These are phyloP conservation scores for Dendrocincla tyrannina DNA, from an alignment of 2,797 vertebrate genomes.

Conservation along the genomic window DNA sequence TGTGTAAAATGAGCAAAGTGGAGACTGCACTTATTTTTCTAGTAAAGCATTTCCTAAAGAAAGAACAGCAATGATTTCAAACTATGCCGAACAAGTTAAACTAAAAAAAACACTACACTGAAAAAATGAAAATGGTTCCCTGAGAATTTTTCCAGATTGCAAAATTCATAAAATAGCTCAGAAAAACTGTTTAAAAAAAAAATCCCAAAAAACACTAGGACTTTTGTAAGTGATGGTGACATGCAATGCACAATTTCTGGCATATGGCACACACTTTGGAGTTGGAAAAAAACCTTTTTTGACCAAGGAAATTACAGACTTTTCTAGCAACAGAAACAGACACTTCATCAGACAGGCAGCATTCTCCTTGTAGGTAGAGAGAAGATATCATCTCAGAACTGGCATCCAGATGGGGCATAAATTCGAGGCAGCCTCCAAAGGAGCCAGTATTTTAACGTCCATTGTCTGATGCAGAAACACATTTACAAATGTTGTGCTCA, in stretches of 20 bases:
- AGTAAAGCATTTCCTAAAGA: neutral
- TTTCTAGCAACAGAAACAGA: neutral
- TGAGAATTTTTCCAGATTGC: neutral
- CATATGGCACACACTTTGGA: neutral
- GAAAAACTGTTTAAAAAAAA: neutral
- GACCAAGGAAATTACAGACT: neutral
- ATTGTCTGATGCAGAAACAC: neutral
- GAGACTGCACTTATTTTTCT: neutral
- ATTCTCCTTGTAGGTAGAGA: neutral
- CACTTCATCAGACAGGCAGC: neutral
- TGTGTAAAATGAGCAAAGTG: neutral
- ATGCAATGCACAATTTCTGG: neutral
- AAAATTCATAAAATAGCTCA: neutral
- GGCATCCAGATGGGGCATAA: neutral
- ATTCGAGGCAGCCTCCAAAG: neutral
- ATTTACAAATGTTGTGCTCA: neutral
- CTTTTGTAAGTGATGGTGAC: neutral
- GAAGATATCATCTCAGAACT: neutral
- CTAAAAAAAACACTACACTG: too few relatives aligned
- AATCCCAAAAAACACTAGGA: neutral
- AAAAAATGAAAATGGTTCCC: neutral
- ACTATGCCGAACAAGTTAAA: neutral
- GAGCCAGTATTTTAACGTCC: neutral
- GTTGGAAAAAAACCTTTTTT: neutral
- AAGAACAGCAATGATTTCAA: neutral